A percentile compares a stretch with the other conserved stretches of the same genome.
Conservation (phyloP, 2,888 invertebrate species). For the Eubasilissa splendida region DNA sequence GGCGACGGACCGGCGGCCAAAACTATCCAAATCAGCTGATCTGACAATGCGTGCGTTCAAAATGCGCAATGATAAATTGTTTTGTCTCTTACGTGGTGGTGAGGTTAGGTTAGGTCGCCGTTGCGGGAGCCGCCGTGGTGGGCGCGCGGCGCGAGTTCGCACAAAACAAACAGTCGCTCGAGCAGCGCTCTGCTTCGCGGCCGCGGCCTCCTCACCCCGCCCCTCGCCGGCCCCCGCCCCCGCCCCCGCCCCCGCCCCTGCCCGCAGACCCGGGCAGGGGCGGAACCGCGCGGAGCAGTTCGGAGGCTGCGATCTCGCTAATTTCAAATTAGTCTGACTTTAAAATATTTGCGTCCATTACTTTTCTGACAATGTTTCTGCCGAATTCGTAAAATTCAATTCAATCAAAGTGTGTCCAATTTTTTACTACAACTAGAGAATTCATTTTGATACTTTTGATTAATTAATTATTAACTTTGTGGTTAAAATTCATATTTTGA, state of each 20-base stretch:
- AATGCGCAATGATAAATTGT: slow-evolving; percentile 36
- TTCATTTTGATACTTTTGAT: no score
- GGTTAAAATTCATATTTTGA: no score
- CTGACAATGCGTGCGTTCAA: slow-evolving; percentile 8
- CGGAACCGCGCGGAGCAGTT: slow-evolving; percentile 18
- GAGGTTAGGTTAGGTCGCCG: slow-evolving; percentile 47
- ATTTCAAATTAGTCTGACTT: no score
- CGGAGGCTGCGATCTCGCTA: slow-evolving; percentile 17
- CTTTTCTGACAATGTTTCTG: no score
- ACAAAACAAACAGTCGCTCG: slow-evolving; percentile 57
- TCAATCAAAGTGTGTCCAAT: no score
- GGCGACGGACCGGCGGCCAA: neutral
- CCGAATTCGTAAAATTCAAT: no score
- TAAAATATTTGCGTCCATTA: no score
- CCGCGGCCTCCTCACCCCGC: slow-evolving; percentile 54
- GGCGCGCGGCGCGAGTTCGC: slow-evolving; percentile 50
- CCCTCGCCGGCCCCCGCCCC: neutral
- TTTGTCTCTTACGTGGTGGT: slow-evolving; percentile 45
- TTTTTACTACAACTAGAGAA: no score
- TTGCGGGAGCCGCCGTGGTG: slow-evolving; percentile 40
- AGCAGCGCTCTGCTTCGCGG: slow-evolving; percentile 57
- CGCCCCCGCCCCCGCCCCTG: slow-evolving; percentile 30
- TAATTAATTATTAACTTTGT: no score
- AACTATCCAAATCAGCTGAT: slow-evolving; percentile 1
- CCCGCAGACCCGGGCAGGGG: slow-evolving; percentile 18